phyloP scores from a whole-genome alignment of 2,888 invertebrate species.

The Resseliella maxima region DNA sequence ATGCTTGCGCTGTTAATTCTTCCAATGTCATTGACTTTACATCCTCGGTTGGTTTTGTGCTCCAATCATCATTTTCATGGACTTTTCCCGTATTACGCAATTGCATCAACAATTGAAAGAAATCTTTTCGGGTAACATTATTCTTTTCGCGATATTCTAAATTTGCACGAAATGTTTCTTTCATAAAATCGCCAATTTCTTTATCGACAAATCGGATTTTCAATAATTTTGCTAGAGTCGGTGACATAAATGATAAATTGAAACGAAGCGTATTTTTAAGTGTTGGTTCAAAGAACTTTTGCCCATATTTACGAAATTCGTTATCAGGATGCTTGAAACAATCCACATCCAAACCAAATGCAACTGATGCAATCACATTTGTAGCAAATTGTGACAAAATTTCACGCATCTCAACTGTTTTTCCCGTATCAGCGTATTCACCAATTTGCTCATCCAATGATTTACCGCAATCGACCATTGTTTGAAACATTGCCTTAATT shows the following conservation, averaged over 20 bases:
- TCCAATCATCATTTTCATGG: slow-evolving; percentile 39
- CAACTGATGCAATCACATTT: slow-evolving; percentile 64
- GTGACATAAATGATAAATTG: background rate
- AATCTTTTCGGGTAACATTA: slow-evolving; percentile 51
- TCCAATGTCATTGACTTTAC: slow-evolving; percentile 17
- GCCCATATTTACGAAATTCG: slow-evolving; percentile 61
- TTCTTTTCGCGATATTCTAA: slow-evolving; percentile 55
- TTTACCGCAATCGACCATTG: slow-evolving; percentile 69
- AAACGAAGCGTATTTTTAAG: slow-evolving; percentile 57
- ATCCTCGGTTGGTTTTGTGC: background rate
- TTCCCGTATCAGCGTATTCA: slow-evolving; percentile 62
- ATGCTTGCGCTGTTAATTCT: slow-evolving; percentile 41
- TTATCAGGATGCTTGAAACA: slow-evolving; percentile 61
- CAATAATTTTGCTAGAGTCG: background rate
- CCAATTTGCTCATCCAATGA: slow-evolving; percentile 68
- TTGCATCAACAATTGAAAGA: slow-evolving; percentile 55
- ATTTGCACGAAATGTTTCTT: slow-evolving; percentile 6
- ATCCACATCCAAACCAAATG: slow-evolving; percentile 64
- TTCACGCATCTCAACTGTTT: slow-evolving; percentile 67
- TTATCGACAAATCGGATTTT: slow-evolving; percentile 25
- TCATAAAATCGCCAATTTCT: slow-evolving; percentile 52
- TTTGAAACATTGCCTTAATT: slow-evolving; percentile 72
- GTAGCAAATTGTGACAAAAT: slow-evolving; percentile 63
- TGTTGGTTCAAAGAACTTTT: slow-evolving; percentile 60
- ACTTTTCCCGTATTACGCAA: slow-evolving; percentile 45